Evolutionary conservation across 1,140 invertebrate genomes (phyloP), one percentile per base, ranked within the genome.

Genomic region (Hirudo medicinalis): DNA sequence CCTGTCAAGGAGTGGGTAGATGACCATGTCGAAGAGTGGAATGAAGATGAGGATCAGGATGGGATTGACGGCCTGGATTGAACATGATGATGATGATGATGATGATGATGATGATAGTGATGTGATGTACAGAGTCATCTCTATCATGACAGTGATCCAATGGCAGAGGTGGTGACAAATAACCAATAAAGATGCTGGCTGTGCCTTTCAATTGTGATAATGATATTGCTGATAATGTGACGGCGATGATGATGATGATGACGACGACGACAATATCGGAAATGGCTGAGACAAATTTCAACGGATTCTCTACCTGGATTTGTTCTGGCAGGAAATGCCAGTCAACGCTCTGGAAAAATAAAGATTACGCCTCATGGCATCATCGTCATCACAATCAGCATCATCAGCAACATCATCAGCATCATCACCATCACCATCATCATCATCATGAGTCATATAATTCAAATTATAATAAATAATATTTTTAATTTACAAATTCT

Each of bases 31-130:
- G 78, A 94, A 93, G 0, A 96, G 67, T 0, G 94, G 92, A 76
- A 97, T 93, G 55, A 95, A 86, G 0, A 87, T 77, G 0, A 98
- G 78, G 66, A 96, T 91, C 6, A 94, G 82, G 0, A 96, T 78
- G 0, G 93, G 90, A 79, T 93, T 94, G 0, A 94, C 78, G 0
- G 78, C 78, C 76, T 80, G 72, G 67, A 63, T 1, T 63, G 57
- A n/a, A 63, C 32, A 36, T 36, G 22, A 15, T 13, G 57, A 25
- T 22, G 4, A 63, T 63, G 57, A 2, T 13, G 19, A 15, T 25
- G 29, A 25, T 13, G 29, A 63, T n/a, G 57, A 63, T 13, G 22
- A 63, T 25, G 29, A 32, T 22, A n/a, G 19, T 63, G 57, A 63
- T 25, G 11, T 20, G 9, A 25, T 57, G 54, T 3, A 57, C 25